Evolutionary conservation across 2,797 vertebrate genomes (phyloP).

Genomic region (Danio choprae): DNA sequence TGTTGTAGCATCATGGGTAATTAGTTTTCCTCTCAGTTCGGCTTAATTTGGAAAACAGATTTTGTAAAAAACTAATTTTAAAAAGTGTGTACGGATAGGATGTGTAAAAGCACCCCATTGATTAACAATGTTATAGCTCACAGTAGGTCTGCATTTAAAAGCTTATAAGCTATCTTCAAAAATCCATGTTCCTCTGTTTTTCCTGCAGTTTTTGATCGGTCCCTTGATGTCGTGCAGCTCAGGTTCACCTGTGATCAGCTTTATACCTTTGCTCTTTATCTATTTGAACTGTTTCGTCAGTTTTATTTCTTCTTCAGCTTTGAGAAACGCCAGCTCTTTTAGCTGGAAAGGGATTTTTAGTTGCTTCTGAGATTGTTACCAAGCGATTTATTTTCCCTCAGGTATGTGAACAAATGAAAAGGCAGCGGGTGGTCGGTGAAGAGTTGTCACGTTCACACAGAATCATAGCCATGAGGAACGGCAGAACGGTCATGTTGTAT

Average conservation of each 20-base stretch:
- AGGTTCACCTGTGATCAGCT: slow-evolving; percentile 73
- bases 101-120: no score
- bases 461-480: slow-evolving; percentile 65
- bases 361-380: slow-evolving; percentile 38
- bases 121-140: no score
- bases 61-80: no score
- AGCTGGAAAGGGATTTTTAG: slow-evolving; percentile 48
- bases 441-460: slow-evolving; percentile 56
- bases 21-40: no score
- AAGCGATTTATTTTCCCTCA: slow-evolving; percentile 32
- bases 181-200: background rate
- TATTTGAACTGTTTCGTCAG: background rate
- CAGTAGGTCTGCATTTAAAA: no score
- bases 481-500: slow-evolving; percentile 66
- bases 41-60: no score
- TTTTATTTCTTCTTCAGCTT: slow-evolving; percentile 16
- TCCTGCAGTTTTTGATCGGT: background rate
- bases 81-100: no score
- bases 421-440: slow-evolving; percentile 56
- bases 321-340: slow-evolving; percentile 38
- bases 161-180: no score
- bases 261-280: background rate
- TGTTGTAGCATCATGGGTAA: no score
- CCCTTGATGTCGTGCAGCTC: slow-evolving; percentile 55
- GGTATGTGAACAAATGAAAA: slow-evolving; percentile 55